Conservation (phyloP, 2,113 vertebrate genomes). For the Brevimyrus niger region DNA sequence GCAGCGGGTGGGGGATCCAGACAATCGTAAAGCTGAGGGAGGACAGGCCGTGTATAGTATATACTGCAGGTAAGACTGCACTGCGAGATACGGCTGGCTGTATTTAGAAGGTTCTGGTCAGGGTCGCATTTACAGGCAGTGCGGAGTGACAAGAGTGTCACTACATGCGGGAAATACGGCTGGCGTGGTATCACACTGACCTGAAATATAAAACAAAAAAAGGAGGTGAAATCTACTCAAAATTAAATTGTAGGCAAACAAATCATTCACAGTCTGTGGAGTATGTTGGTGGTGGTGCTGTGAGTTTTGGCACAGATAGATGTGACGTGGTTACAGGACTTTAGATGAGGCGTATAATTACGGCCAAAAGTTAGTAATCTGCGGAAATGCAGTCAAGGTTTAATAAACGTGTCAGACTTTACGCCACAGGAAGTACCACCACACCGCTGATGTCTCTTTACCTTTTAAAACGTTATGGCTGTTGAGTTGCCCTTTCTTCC, state of each 20-base stretch:
- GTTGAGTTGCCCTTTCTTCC: background rate
- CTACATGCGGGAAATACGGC: background rate
- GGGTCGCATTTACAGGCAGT: background rate
- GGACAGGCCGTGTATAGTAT: background rate
- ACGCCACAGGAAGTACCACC: background rate
- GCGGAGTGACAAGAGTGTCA: background rate
- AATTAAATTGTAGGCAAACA: background rate
- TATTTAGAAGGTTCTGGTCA: background rate
- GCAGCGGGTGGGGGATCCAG: background rate
- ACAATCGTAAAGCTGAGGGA: background rate
- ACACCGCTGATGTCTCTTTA: background rate
- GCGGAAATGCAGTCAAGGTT: background rate
- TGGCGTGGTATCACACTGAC: background rate
- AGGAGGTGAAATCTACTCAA: background rate
- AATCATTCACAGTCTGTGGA: background rate
- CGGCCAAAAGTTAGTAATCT: background rate
- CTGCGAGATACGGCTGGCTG: background rate
- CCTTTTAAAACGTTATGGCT: background rate
- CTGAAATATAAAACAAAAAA: background rate
- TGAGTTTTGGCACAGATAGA: background rate
- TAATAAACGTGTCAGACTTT: background rate
- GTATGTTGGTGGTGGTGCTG: background rate
- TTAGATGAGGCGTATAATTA: background rate
- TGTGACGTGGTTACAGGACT: background rate
- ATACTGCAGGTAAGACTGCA: background rate